These are phyloP conservation scores for Electrona antarctica DNA, from an alignment of 2,113 vertebrate genomes.

Conservation along the genomic window DNA sequence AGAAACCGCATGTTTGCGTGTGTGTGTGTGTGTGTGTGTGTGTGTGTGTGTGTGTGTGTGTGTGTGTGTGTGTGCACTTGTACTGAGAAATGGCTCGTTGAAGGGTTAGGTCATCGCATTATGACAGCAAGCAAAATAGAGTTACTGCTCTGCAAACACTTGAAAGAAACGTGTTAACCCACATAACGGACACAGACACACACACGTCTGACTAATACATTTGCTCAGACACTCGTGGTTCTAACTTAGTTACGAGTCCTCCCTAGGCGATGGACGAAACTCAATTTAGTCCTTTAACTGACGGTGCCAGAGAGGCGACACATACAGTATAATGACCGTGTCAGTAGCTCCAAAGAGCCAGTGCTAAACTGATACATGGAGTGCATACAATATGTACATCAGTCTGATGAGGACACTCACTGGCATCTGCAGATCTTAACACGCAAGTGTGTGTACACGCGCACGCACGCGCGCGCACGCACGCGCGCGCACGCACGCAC, in stretches of 20 bases:
- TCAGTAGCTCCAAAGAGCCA: too few relatives aligned
- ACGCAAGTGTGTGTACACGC: too few relatives aligned
- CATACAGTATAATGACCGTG: not conserved
- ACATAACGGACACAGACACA: constrained; percentile 12
- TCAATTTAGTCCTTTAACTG: not conserved
- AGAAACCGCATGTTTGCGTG: too few relatives aligned
- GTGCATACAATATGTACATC: too few relatives aligned
- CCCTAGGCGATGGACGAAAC: not conserved
- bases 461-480: too few relatives aligned
- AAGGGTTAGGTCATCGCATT: constrained; percentile 18
- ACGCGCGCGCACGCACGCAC: too few relatives aligned
- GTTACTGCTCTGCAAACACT: constrained; percentile 16
- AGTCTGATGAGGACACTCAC: too few relatives aligned
- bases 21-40: too few relatives aligned
- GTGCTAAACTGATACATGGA: too few relatives aligned
- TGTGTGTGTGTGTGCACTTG: not conserved
- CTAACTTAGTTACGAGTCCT: not conserved
- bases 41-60: too few relatives aligned
- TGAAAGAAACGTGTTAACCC: constrained; percentile 12
- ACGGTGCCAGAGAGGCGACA: not conserved
- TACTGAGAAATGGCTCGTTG: not conserved
- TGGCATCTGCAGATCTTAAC: too few relatives aligned
- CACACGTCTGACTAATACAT: not conserved
- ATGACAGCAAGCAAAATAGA: constrained; percentile 10
- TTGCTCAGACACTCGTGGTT: constrained; percentile 11